phyloP scores from a whole-genome alignment of 2,888 invertebrate genomes.

The Leptopilina syphax region DNA sequence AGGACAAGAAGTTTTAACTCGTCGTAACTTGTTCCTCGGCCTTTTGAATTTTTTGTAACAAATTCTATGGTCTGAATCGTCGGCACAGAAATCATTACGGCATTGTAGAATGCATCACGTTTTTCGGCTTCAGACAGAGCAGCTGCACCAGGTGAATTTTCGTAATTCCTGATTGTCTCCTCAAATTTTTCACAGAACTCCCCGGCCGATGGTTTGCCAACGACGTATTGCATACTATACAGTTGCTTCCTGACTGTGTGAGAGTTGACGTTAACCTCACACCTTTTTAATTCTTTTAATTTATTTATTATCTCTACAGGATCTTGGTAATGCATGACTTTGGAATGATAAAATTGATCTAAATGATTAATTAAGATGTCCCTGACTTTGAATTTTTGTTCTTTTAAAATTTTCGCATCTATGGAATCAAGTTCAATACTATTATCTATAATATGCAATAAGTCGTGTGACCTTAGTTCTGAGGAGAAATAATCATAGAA shows the following conservation, averaged over 20 bases:
- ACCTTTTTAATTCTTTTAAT: background rate
- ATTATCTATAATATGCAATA: background rate
- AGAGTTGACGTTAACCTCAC: background rate
- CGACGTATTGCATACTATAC: no score
- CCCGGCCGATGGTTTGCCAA: no score
- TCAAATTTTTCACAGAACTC: no score
- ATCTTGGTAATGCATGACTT: background rate
- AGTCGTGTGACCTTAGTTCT: slow-evolving; percentile 13
- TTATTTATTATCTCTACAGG: background rate
- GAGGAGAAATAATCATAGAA: slow-evolving; percentile 42
- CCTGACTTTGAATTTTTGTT: background rate
- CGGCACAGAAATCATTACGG: no score
- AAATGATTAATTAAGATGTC: background rate
- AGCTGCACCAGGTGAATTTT: no score
- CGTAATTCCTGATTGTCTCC: no score
- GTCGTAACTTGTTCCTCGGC: no score
- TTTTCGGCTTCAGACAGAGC: no score
- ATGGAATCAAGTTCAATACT: background rate
- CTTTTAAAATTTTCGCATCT: background rate
- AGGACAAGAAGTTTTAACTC: no score
- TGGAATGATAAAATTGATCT: background rate
- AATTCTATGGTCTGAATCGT: no score
- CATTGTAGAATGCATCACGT: no score
- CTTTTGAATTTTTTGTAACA: no score
- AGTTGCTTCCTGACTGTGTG: background rate